Conservation (phyloP, 2,113 vertebrate species). For the human region DNA sequence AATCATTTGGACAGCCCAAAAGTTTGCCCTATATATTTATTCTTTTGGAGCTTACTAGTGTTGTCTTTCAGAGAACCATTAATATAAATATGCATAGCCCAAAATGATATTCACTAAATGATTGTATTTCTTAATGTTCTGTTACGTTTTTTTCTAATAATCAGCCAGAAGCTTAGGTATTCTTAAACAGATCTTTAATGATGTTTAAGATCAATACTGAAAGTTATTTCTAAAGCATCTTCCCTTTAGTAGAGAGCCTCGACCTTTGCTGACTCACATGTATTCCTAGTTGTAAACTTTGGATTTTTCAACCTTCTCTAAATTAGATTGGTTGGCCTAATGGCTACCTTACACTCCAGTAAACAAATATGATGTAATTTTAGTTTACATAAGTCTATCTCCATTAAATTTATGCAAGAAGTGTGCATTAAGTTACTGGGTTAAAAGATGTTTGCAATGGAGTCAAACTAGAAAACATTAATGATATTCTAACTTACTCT, state of each 20-base stretch:
- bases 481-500: not conserved
- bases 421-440: conserved; percentile 36
- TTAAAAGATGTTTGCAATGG: conserved; percentile 41
- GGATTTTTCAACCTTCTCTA: conserved; percentile 30
- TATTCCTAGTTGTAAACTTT: not conserved
- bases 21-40: not conserved
- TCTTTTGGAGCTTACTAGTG: not conserved
- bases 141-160: not conserved
- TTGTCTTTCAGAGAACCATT: not conserved
- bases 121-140: not conserved
- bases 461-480: not conserved
- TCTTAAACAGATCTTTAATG: not conserved
- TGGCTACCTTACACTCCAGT: conserved; percentile 52
- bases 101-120: not conserved
- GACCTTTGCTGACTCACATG: not conserved
- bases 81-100: not conserved
- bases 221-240: not conserved
- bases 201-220: not conserved
- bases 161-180: not conserved
- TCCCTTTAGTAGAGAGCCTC: not conserved
- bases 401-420: conserved; percentile 46
- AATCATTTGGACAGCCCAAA: not conserved
- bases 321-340: conserved; percentile 49
- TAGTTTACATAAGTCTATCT: conserved; percentile 44
- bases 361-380: conserved; percentile 61